These are phyloP conservation scores for Ochlodes sylvanus DNA, from an alignment of 2,888 invertebrate species.

Conservation along the genomic window DNA sequence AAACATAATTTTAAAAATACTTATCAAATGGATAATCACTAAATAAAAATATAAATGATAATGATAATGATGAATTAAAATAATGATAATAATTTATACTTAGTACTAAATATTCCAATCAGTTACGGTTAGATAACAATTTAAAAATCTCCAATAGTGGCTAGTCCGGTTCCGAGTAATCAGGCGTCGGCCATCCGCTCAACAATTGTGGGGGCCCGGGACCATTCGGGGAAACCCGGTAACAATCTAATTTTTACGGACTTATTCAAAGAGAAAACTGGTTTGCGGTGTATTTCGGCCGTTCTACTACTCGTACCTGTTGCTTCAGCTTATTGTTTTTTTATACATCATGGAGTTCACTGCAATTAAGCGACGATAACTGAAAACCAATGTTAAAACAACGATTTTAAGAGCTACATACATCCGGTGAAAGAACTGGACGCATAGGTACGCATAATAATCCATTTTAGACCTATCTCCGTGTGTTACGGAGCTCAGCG, in stretches of 20 bases:
- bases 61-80: too few species aligned
- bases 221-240: constrained; percentile 8
- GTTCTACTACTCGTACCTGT: not conserved
- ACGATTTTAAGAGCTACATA: not conserved
- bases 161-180: not conserved
- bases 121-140: not conserved
- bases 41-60: too few species aligned
- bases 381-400: not conserved
- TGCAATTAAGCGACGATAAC: not conserved
- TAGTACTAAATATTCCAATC: too few species aligned
- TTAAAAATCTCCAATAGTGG: not conserved
- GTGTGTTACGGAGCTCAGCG: too few species aligned
- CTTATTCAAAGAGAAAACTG: constrained; percentile 7
- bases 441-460: too few species aligned
- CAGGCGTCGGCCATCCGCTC: not conserved
- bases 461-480: too few species aligned
- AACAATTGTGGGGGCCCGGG: not conserved
- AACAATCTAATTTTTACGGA: constrained; percentile 12
- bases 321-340: constrained; percentile 1
- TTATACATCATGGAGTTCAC: not conserved
- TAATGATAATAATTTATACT: too few species aligned
- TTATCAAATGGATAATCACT: too few species aligned
- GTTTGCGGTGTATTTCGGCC: not conserved
- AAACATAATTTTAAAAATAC: too few species aligned
- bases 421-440: too few species aligned